These are phyloP conservation scores for Ptychoptera albimana DNA, from an alignment of 2,888 invertebrate genomes.

Conservation along the genomic window DNA sequence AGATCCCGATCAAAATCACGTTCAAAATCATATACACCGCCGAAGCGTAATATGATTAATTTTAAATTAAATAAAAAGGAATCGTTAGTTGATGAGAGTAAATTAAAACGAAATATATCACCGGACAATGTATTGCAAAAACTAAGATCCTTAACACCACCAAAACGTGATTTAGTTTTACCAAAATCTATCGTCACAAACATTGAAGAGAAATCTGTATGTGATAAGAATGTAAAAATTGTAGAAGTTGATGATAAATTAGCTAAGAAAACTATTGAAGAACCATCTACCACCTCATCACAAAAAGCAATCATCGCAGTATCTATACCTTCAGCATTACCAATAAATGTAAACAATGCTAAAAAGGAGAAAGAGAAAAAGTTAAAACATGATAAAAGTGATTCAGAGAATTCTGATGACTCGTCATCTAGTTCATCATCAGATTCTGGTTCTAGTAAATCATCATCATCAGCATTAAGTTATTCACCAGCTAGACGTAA, in stretches of 20 bases:
- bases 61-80: no score
- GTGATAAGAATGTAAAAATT: no score
- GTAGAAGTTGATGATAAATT: no score
- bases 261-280: background rate
- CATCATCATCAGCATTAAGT: constrained; percentile 37
- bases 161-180: no score
- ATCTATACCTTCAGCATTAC: constrained; percentile 10
- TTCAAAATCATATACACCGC: background rate
- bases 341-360: constrained; percentile 10
- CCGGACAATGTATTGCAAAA: no score
- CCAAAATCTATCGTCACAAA: no score
- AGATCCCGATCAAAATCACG: background rate
- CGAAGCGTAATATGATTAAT: no score
- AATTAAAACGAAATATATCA: no score
- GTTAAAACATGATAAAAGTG: background rate
- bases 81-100: no score
- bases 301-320: background rate
- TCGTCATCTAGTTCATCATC: constrained; percentile 17
- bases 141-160: no score
- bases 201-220: no score
- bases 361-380: constrained; percentile 14
- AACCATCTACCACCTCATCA: constrained; percentile 1
- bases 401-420: constrained; percentile 4
- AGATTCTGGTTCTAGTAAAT: background rate
- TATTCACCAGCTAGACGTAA: constrained; percentile 52